Base-by-base conservation (phyloP, 1,140 invertebrate species). In the Vollenhovia emeryi region DNA sequence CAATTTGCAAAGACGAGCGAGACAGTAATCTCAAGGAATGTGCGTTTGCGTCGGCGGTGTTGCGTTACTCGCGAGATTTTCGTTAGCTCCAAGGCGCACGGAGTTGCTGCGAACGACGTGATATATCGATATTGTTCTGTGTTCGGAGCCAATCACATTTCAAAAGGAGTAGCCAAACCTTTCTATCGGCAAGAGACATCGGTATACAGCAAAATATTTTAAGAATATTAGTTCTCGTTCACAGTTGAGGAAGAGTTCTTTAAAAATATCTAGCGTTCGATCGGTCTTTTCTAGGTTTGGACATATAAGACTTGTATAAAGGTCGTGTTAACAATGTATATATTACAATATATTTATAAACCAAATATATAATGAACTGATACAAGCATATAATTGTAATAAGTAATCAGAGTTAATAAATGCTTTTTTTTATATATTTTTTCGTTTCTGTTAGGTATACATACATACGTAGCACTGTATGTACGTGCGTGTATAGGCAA, bases 221-320 rank as follows among this genome's bases (percentile, higher is more conserved):
- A 18, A 50, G 8, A 50, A 27, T 13, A 18, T 52, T 6, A n/a
- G 24, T 36, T 45, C 27, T 62, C 8, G 4, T 64, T 62, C 50
- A 62, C 0, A 36, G 48, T 7, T 36, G 18, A 62, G 36, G 1
- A 36, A 66, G 52, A 52, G 6, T 64, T 50, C n/a, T 64, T 66
- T 24, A 5, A 36, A 21, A 64, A 33, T 50, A 13, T 71, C 9
- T 27, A 30, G n/a, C n/a, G n/a, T n/a, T 68, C 68, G 33, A 45
- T 55, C 8, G 11, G 48, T 15, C 66, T 64, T 66, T n/a, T 52
- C 9, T 50, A 48, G 18, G 7, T 40, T 64, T 64, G 48, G 4
- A 24, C 15, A 48, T 64, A 64, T 50, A 66, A 66, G 21, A 50
- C 15, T 78, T 78, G 27, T 78, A 78, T 50, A 52, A 50, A 50